Percentiles rank a stretch among this genome's conserved stretches.
Conservation (phyloP, 2,797 vertebrate species). For the Poecilia velifera region DNA sequence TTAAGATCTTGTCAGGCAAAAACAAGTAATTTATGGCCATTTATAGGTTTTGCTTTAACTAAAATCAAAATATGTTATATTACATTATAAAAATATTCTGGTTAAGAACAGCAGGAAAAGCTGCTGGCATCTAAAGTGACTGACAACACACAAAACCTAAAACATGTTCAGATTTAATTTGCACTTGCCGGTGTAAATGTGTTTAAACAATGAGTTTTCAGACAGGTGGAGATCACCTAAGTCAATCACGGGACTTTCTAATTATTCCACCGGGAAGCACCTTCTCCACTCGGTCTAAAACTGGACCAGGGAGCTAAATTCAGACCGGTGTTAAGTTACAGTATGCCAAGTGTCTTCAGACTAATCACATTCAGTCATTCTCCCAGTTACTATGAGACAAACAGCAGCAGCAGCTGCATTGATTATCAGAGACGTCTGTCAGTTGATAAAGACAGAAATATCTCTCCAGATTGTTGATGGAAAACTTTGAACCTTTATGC, state of each 20-base stretch:
- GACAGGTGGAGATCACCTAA: not conserved
- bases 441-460: conserved; percentile 14
- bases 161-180: not conserved
- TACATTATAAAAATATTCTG: not conserved
- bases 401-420: conserved; percentile 11
- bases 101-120: not conserved
- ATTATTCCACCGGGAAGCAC: conserved; percentile 56
- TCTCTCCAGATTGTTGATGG: not conserved
- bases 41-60: not conserved
- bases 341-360: conserved; percentile 84
- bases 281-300: conserved; percentile 75
- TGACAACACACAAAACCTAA: not conserved
- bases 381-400: conserved; percentile 31
- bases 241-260: not conserved
- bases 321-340: conserved; percentile 85
- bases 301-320: conserved; percentile 81
- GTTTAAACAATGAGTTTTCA: not conserved
- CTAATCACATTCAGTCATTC: conserved; percentile 81
- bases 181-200: not conserved
- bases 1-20: not conserved
- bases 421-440: not conserved
- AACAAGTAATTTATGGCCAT: not conserved
- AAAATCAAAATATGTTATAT: not conserved
- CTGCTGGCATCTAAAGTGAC: not conserved
- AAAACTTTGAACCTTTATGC: not conserved